phyloP scores from a whole-genome alignment of 2,888 invertebrate species.

The Diarsia brunnea region DNA sequence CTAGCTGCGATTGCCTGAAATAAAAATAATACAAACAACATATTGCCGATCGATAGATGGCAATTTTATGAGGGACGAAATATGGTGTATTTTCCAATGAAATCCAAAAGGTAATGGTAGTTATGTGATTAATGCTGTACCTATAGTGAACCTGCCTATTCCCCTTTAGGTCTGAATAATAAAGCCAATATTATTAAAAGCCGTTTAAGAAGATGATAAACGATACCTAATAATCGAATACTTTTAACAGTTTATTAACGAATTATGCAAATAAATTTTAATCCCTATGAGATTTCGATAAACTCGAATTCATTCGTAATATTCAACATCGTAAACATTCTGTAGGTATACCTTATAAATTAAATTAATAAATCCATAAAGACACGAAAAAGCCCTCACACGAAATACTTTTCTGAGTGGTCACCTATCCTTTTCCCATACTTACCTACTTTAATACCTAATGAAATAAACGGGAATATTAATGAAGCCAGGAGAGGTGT shows the following conservation, averaged over 20 bases:
- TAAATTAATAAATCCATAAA: neutral
- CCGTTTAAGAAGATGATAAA: constrained; percentile 16
- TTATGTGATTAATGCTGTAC: neutral
- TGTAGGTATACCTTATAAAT: neutral
- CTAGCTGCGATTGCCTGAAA: neutral
- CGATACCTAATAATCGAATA: constrained; percentile 16
- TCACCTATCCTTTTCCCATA: neutral
- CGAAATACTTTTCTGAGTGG: neutral
- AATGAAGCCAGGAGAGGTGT: neutral
- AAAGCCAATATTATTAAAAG: constrained; percentile 14
- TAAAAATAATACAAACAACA: too few species aligned
- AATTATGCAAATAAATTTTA: constrained; percentile 44
- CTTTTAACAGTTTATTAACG: constrained; percentile 8
- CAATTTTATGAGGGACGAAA: neutral
- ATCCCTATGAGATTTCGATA: constrained; percentile 13
- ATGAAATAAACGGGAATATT: neutral
- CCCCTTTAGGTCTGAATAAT: constrained; percentile 20
- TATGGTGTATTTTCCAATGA: neutral
- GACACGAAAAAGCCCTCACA: neutral
- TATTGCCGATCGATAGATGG: neutral
- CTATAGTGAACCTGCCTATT: neutral
- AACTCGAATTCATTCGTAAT: constrained; percentile 4
- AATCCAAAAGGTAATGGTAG: neutral
- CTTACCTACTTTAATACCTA: neutral
- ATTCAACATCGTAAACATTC: neutral